Evolutionary conservation across 2,113 vertebrate species (phyloP), one percentile per base, ranked within the genome.

Genomic region (Synodontis membranacea): DNA sequence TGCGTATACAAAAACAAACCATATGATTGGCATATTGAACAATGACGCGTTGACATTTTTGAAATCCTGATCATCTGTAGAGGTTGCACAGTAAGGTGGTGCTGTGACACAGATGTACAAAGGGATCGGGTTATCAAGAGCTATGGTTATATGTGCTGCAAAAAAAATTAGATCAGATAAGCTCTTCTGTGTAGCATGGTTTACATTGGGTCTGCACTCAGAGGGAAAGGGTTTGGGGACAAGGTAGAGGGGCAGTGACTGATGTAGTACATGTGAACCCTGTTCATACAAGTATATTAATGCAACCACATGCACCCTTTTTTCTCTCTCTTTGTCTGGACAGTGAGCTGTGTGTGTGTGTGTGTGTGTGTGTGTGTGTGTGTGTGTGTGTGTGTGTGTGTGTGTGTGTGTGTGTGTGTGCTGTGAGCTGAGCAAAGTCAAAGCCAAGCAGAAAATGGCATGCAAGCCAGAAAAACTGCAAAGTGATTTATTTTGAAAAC

Each of bases 331-430:
- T 17, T 76, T 76, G 5, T 6, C 74, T 31, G 14, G 25, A 19
- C 48, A 79, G 8, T 54, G 19, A 79, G 9, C 21, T 58, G 34
- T 42, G n/a, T 21, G 25, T 28, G 66, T 64, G 62, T 64, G 62
- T 64, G 64, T 68, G 31, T 68, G 31, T 68, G 64, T 68, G 66
- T 68, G 64, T 68, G 64, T 74, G 39, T 74, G 39, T 74, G 70
- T 14, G 39, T 44, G 70, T 39, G 34, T 39, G 66, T 39, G 68
- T 64, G 60, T 64, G 60, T 37, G 31, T 21, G 19, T 37, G 31
- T 21, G 15, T 39, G 34, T 39, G 66, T 39, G 68, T 64, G 60
- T 64, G 60, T 37, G 31, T 21, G 19, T 37, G 31, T 21, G 15
- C 12, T 74, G 46, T 52, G 9, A 34, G 46, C 48, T 52, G 75